phyloP scores from a whole-genome alignment of 2,888 invertebrate species.

The Heliconius aoede region DNA sequence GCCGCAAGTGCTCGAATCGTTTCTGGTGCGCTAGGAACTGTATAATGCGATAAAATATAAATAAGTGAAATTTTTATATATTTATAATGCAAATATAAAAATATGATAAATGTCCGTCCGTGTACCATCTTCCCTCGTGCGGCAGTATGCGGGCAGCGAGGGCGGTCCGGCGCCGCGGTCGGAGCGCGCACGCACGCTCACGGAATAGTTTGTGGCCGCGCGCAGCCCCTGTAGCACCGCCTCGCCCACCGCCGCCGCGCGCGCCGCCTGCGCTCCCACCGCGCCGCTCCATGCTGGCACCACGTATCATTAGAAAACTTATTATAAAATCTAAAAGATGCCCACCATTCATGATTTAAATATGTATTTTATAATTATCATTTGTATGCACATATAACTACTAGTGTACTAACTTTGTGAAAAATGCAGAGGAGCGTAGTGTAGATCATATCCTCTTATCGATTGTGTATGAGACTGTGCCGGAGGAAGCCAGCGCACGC shows the following conservation, averaged over 20 bases:
- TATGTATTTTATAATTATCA: too few species aligned
- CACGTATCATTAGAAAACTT: background rate
- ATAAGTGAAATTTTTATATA: background rate
- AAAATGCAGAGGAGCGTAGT: slow-evolving; percentile 84
- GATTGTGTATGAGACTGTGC: slow-evolving; percentile 82
- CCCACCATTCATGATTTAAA: too few species aligned
- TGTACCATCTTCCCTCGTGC: slow-evolving; percentile 91
- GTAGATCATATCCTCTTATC: slow-evolving; percentile 90
- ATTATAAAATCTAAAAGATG: too few species aligned
- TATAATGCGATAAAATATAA: slow-evolving; percentile 13
- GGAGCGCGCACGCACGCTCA: slow-evolving; percentile 90
- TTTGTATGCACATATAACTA: too few species aligned
- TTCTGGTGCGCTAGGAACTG: slow-evolving; percentile 90
- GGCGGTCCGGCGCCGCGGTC: slow-evolving; percentile 90
- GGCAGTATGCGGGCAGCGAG: slow-evolving; percentile 88
- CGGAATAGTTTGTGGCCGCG: slow-evolving; percentile 92
- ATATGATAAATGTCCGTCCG: background rate
- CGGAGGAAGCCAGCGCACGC: slow-evolving; percentile 87
- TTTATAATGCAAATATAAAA: too few species aligned
- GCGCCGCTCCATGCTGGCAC: slow-evolving; percentile 52
- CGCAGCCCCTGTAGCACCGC: slow-evolving; percentile 88
- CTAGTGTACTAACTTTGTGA: slow-evolving; percentile 54
- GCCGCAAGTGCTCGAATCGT: slow-evolving; percentile 90
- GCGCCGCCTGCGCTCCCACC: slow-evolving; percentile 47
- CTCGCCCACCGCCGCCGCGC: slow-evolving; percentile 53